These are phyloP conservation scores for Harpagifer antarcticus DNA, from an alignment of 2,797 vertebrate genomes.

Conservation along the genomic window DNA sequence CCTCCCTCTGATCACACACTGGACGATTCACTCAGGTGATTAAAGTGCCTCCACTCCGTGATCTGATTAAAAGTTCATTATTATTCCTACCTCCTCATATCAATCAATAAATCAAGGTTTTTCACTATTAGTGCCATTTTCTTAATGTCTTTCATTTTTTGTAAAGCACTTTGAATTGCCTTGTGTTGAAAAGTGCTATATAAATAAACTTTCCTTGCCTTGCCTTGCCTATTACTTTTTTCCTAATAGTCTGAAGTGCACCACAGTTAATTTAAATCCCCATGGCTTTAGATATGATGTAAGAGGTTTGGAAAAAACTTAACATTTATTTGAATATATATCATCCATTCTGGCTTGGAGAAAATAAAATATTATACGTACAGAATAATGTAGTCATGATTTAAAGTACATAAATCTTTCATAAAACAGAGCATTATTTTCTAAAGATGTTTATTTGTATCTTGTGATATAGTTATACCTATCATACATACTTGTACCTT, in stretches of 20 bases:
- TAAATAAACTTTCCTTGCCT: too few relatives aligned
- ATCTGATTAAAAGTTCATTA: conserved; percentile 29
- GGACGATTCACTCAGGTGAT: conserved; percentile 23
- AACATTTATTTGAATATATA: conserved; percentile 66
- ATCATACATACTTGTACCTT: conserved; percentile 77
- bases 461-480: conserved; percentile 76
- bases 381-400: conserved; percentile 46
- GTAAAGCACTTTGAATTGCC: too few relatives aligned
- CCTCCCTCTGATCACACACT: conserved; percentile 27
- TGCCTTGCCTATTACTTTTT: too few relatives aligned
- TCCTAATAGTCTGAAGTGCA: background rate
- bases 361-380: conserved; percentile 67
- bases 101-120: conserved; percentile 31
- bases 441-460: conserved; percentile 83
- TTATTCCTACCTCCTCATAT: conserved; percentile 22
- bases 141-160: too few relatives aligned
- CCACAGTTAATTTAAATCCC: conserved; percentile 30
- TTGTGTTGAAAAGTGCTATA: too few relatives aligned
- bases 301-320: conserved; percentile 39
- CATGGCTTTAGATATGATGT: conserved; percentile 12
- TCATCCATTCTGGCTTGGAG: conserved; percentile 57
- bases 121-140: too few relatives aligned
- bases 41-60: conserved; percentile 3
- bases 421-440: conserved; percentile 73
- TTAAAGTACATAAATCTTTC: conserved; percentile 43